Percentiles rank a stretch among this genome's conserved stretches.
Evolutionary conservation across 2,888 invertebrate genomes (phyloP).

Genomic region (Ernsta delagoae): DNA sequence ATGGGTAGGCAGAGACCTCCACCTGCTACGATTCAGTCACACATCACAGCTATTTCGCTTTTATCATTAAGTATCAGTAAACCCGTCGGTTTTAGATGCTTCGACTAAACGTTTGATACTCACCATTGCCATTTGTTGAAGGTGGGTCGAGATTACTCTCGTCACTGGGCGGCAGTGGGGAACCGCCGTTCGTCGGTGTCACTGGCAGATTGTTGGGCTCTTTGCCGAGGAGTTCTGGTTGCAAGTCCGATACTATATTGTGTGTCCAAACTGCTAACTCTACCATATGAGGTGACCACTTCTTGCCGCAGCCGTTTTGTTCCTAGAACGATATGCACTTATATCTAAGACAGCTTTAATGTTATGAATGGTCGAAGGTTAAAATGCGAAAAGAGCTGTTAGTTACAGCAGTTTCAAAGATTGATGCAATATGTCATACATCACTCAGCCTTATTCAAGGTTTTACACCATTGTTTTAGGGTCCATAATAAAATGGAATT

Average conservation of each 20-base stretch:
- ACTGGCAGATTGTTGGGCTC: conserved; percentile 82
- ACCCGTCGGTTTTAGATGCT: too few species aligned
- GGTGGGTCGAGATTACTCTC: conserved; percentile 92
- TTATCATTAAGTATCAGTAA: too few species aligned
- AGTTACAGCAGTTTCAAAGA: not conserved
- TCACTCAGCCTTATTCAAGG: conserved; percentile 20
- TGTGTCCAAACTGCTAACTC: conserved; percentile 98
- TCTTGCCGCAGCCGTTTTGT: conserved; percentile 84
- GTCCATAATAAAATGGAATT: conserved; percentile 24
- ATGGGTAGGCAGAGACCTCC: too few species aligned
- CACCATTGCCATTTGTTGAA: conserved; percentile 82
- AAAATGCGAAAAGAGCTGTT: too few species aligned
- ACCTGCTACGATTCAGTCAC: too few species aligned
- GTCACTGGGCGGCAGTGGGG: conserved; percentile 86
- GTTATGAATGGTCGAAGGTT: not conserved
- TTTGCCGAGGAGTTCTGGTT: conserved; percentile 93
- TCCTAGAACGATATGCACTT: conserved; percentile 53
- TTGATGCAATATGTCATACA: not conserved
- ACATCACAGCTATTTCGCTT: too few species aligned
- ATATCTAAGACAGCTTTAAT: too few species aligned
- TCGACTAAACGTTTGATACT: conserved; percentile 42
- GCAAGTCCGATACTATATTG: conserved; percentile 93
- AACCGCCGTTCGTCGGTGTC: conserved; percentile 77
- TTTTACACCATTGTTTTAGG: conserved; percentile 21
- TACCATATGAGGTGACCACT: conserved; percentile 91